These are phyloP conservation scores for Frieseomelitta varia DNA, from an alignment of 1,140 invertebrate species.

Conservation along the genomic window DNA sequence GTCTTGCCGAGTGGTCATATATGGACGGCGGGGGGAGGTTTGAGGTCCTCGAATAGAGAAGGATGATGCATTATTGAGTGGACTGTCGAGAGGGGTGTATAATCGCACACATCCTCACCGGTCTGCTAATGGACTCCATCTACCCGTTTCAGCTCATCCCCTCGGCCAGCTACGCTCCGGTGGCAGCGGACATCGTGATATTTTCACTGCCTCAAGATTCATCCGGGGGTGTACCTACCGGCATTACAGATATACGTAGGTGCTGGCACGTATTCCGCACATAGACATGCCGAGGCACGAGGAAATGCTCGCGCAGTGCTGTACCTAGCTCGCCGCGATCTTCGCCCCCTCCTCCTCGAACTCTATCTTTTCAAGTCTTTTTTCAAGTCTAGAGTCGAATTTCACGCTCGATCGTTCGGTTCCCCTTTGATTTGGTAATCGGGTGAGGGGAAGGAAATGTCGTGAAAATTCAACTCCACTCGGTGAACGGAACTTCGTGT, in stretches of 20 bases:
- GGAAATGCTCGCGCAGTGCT: constrained; percentile 58
- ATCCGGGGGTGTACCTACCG: constrained; percentile 61
- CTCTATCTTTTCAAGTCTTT: not conserved
- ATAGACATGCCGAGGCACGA: constrained; percentile 48
- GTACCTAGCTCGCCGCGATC: not conserved
- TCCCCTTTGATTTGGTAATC: no score
- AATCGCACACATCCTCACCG: constrained; percentile 77
- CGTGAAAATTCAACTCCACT: no score
- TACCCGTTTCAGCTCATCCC: constrained; percentile 64
- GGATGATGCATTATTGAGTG: constrained; percentile 80
- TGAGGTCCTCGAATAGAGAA: constrained; percentile 64
- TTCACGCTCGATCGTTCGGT: no score
- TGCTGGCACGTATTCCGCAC: constrained; percentile 60
- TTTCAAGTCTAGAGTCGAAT: no score
- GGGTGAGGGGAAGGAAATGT: no score
- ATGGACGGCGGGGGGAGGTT: constrained; percentile 50
- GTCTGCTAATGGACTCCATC: constrained; percentile 76
- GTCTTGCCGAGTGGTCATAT: constrained; percentile 66
- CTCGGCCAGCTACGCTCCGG: constrained; percentile 48
- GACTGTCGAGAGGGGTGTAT: constrained; percentile 69
- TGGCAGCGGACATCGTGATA: constrained; percentile 69
- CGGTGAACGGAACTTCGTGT: no score
- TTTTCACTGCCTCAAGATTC: constrained; percentile 75
- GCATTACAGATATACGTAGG: constrained; percentile 65
- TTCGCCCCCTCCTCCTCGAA: no score